Percentiles rank a stretch among this genome's conserved stretches.
These are phyloP conservation scores for Drosophila ohnishii DNA, from an alignment of 1,140 invertebrate genomes.

Conservation along the genomic window DNA sequence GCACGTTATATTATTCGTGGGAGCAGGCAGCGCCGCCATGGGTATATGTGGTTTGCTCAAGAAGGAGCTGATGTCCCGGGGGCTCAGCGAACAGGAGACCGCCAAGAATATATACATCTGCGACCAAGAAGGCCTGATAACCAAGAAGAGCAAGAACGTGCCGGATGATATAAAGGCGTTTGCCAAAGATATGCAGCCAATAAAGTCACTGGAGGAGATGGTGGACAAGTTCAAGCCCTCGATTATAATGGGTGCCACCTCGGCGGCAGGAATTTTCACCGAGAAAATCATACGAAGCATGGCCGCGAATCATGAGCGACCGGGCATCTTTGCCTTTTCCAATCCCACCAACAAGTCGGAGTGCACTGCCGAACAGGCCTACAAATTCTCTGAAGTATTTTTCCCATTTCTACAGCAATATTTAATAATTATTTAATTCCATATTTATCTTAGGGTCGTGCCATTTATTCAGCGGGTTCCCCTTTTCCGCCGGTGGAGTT, in stretches of 20 bases:
- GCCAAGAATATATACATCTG: conserved; percentile 89
- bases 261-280: conserved; percentile 94
- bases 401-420: background rate
- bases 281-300: conserved; percentile 91
- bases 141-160: conserved; percentile 89
- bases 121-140: conserved; percentile 87
- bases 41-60: conserved; percentile 95
- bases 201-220: conserved; percentile 90
- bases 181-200: conserved; percentile 89
- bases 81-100: conserved; percentile 86
- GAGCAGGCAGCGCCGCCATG: conserved; percentile 95
- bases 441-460: conserved; percentile 36
- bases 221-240: conserved; percentile 91
- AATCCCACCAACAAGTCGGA: conserved; percentile 98
- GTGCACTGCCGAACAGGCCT: conserved; percentile 97
- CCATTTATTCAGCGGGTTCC: conserved; percentile 93
- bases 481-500: conserved; percentile 93
- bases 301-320: conserved; percentile 85
- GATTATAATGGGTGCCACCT: conserved; percentile 89
- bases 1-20: conserved; percentile 94
- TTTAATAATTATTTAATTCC: background rate
- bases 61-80: conserved; percentile 26
- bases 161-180: conserved; percentile 87
- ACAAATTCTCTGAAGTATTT: conserved; percentile 88
- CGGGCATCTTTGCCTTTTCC: conserved; percentile 94